phyloP scores from a whole-genome alignment of 1,140 invertebrate species.

The Brachionus rubens region DNA sequence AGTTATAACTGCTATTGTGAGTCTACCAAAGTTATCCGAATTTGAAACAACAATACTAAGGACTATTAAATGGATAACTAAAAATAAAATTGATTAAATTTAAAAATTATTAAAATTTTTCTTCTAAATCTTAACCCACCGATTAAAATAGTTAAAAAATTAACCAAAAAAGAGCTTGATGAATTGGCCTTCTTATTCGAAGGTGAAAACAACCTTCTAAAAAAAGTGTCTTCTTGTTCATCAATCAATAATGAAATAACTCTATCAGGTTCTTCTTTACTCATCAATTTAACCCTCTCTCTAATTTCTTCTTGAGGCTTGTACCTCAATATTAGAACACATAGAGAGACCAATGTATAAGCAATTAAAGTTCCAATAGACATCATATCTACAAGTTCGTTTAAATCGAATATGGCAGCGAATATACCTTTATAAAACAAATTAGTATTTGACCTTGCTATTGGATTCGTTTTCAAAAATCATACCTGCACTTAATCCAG shows the following conservation, averaged over 20 bases:
- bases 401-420: conserved; percentile 79
- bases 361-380: conserved; percentile 88
- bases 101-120: no score
- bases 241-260: not conserved
- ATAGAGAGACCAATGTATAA: conserved; percentile 83
- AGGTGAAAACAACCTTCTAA: not conserved
- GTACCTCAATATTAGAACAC: conserved; percentile 72
- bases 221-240: not conserved
- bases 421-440: conserved; percentile 66
- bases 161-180: not conserved
- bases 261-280: not conserved
- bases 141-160: conserved; percentile 11
- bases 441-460: no score
- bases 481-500: conserved; percentile 74
- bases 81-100: not conserved
- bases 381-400: conserved; percentile 87
- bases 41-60: not conserved
- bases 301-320: not conserved
- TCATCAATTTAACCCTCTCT: not conserved
- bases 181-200: not conserved
- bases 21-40: not conserved
- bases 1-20: not conserved
- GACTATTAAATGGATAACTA: conserved; percentile 6
- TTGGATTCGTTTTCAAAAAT: no score
- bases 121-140: not conserved